Conservation (phyloP, 2,888 invertebrate species). For the Parasteatoda lunata region DNA sequence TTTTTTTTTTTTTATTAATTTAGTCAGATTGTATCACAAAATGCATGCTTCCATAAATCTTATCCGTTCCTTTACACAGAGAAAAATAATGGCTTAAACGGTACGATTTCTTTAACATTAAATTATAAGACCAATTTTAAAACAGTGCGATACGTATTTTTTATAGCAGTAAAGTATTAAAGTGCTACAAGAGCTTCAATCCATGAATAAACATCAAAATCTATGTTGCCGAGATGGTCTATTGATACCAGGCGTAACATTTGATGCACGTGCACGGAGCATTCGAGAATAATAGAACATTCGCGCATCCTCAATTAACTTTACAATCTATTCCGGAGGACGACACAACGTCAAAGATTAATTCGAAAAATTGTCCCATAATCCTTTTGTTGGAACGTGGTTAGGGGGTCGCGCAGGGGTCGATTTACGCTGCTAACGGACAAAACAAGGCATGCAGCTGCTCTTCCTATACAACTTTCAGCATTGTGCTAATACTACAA, state of each 20-base stretch:
- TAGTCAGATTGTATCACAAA: too few species aligned
- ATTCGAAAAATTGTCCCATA: slow-evolving; percentile 50
- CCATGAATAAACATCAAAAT: too few species aligned
- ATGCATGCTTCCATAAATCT: too few species aligned
- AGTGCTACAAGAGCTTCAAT: too few species aligned
- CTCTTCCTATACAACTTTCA: background rate
- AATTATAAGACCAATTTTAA: too few species aligned
- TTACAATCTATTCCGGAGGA: slow-evolving; percentile 8
- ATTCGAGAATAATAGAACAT: slow-evolving; percentile 11
- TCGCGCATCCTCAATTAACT: slow-evolving; percentile 41
- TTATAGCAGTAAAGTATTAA: too few species aligned
- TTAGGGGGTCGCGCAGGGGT: background rate
- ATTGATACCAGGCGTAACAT: background rate
- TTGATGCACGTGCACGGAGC: background rate
- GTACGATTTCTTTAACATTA: too few species aligned
- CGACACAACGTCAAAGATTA: slow-evolving; percentile 32
- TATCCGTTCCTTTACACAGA: too few species aligned
- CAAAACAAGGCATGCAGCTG: slow-evolving; percentile 32
- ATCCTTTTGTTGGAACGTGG: slow-evolving; percentile 39
- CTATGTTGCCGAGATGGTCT: background rate
- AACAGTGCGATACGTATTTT: too few species aligned
- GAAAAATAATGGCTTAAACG: too few species aligned
- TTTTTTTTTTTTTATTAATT: too few species aligned
- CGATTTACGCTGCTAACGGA: slow-evolving; percentile 25
- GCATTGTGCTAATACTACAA: too few species aligned